Evolutionary conservation across 1,140 invertebrate species (phyloP), one percentile per base, ranked within the genome.

Genomic region (Leptoteleia sp.): DNA sequence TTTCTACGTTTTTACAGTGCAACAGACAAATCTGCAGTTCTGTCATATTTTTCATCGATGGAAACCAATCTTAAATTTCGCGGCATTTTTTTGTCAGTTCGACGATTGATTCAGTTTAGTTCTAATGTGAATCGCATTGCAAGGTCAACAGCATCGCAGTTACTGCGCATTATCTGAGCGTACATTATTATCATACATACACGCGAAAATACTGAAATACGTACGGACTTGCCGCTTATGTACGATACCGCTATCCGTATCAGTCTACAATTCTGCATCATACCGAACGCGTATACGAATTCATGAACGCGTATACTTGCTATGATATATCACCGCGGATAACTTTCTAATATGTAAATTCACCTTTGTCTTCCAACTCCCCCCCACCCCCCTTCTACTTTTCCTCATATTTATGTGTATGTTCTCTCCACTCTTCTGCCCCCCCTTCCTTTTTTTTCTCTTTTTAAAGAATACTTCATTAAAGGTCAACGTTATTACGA

Each of bases 81-180:
- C n/a, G n/a, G n/a, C n/a, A 4, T 47, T 11, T 50, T 64, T 50
- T 64, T 25, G 17, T 50, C n/a, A 17, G 25, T 27, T 25, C 17
- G 19, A 4, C n/a, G 33, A 47, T 31, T 57, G 13, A 57, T 67
- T 67, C 11, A 40, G 22, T 68, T 5, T 52, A 25, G 33, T 59
- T 40, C 16, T 7, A 3, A 33, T 33, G 16, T 43, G 35, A 59
- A 61, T 48, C 25, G 13, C 16, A 25, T 31, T 17, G 54, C 54
- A 70, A 70, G 65, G 65, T 70, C 35, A 70, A 70, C 54, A 70
- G 27, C 43, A 70, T 61, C 35, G 54, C 35, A 50, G 65, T 48
- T 55, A 70, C 54, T 70, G 65, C 65, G 54, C 54, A 70, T 70
- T 70, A 59, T 59, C 54, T 70, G 43, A 35, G n/a, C 6, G 25